phyloP scores from a whole-genome alignment of 2,888 invertebrate genomes.

The Heliconius cydno region DNA sequence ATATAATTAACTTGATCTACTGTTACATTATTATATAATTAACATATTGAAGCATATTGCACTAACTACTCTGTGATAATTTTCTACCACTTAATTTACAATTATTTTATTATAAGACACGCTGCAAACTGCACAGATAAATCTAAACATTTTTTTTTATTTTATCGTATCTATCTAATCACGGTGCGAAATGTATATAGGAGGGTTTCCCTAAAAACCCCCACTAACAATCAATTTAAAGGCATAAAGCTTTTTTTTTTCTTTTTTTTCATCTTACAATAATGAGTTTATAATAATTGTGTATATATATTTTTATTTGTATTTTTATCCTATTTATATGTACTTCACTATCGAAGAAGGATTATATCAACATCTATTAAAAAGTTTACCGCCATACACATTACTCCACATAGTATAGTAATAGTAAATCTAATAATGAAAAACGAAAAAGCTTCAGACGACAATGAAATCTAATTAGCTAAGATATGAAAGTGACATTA shows the following conservation, averaged over 20 bases:
- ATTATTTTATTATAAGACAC: background rate
- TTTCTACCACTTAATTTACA: background rate
- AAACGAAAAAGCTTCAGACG: constrained; percentile 73
- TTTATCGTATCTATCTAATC: constrained; percentile 77
- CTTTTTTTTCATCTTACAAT: constrained; percentile 72
- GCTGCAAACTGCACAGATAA: constrained; percentile 7
- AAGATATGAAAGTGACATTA: constrained; percentile 78
- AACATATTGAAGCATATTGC: background rate
- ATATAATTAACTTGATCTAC: background rate
- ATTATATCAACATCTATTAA: constrained; percentile 79
- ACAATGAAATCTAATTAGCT: constrained; percentile 76
- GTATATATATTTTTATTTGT: constrained; percentile 84
- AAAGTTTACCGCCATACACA: constrained; percentile 41
- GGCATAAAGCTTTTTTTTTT: constrained; percentile 80
- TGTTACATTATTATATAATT: background rate
- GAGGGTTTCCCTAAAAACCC: constrained; percentile 39
- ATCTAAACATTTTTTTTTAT: constrained; percentile 56
- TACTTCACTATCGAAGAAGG: constrained; percentile 80
- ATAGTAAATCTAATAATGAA: constrained; percentile 45
- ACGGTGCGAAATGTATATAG: constrained; percentile 73
- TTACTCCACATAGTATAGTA: constrained; percentile 36
- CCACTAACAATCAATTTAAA: constrained; percentile 78
- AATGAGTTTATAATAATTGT: constrained; percentile 78
- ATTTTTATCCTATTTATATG: constrained; percentile 80
- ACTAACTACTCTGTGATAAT: constrained; percentile 6